Conservation (phyloP, 1,140 invertebrate genomes). For the Drosophila parvula region DNA sequence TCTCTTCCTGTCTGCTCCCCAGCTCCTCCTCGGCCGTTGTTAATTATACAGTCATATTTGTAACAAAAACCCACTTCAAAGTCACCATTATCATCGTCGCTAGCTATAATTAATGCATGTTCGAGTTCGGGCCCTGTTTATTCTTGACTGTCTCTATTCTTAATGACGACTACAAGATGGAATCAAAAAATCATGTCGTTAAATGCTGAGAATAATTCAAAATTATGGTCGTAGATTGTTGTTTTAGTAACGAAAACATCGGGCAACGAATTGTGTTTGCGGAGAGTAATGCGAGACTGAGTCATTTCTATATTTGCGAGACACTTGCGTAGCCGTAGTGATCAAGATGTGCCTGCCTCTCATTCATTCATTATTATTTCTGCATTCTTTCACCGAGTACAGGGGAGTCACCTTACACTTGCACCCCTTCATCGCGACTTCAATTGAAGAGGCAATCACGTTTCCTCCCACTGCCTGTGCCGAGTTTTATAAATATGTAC, state of each 20-base stretch:
- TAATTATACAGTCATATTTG: constrained; percentile 68
- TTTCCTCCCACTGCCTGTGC: constrained; percentile 22
- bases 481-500: constrained; percentile 41
- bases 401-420: constrained; percentile 1
- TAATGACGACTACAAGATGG: constrained; percentile 4
- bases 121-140: constrained; percentile 24
- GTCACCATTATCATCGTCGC: constrained; percentile 17
- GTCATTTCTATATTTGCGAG: constrained; percentile 10
- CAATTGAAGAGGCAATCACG: constrained; percentile 21
- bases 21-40: not conserved
- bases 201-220: constrained; percentile 12
- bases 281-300: constrained; percentile 6
- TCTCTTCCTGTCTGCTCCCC: constrained; percentile 10
- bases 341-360: constrained; percentile 22
- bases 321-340: constrained; percentile 6
- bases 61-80: constrained; percentile 66
- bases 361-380: constrained; percentile 46
- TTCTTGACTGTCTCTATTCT: constrained; percentile 16
- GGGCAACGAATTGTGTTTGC: constrained; percentile 2
- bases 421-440: not conserved
- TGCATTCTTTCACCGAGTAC: constrained; percentile 46
- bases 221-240: not conserved
- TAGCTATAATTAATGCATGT: constrained; percentile 28
- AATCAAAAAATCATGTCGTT: constrained; percentile 3
- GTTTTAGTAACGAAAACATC: not conserved